phyloP scores from a whole-genome alignment of 1,140 invertebrate genomes.

The Phymorhynchus buccinoides region DNA sequence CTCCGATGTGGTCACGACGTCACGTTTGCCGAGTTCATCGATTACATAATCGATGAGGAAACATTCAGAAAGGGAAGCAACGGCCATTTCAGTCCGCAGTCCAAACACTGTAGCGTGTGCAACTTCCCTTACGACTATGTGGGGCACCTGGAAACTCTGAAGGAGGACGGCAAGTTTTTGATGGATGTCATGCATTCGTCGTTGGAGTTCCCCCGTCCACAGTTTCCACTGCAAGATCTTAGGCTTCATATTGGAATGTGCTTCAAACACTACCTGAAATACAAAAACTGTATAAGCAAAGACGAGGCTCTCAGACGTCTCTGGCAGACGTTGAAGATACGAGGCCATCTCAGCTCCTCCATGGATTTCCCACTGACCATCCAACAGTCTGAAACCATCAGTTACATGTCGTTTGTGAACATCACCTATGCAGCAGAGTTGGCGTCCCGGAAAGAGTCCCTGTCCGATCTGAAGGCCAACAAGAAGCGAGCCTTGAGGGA shows the following conservation, averaged over 20 bases:
- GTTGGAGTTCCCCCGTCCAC: slow-evolving; percentile 50
- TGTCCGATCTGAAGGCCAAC: slow-evolving; percentile 4
- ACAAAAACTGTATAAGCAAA: slow-evolving; percentile 54
- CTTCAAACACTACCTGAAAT: slow-evolving; percentile 47
- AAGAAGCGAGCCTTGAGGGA: slow-evolving; percentile 39
- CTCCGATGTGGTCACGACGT: slow-evolving; percentile 63
- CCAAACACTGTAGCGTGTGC: slow-evolving; percentile 8
- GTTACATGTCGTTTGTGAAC: background rate
- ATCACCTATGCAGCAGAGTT: slow-evolving; percentile 35
- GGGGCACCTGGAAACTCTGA: slow-evolving; percentile 22
- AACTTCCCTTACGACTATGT: slow-evolving; percentile 15
- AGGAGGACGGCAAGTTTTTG: background rate
- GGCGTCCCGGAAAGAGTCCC: background rate
- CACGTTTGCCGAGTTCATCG: slow-evolving; percentile 65
- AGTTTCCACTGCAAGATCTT: slow-evolving; percentile 57
- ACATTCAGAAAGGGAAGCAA: slow-evolving; percentile 40
- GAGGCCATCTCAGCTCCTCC: slow-evolving; percentile 58
- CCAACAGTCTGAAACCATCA: background rate
- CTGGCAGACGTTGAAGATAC: slow-evolving; percentile 64
- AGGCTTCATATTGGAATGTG: slow-evolving; percentile 51
- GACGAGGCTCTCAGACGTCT: slow-evolving; percentile 54
- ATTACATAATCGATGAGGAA: slow-evolving; percentile 62
- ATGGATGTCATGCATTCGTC: slow-evolving; percentile 50
- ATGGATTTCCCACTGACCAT: slow-evolving; percentile 50
- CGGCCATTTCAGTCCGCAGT: slow-evolving; percentile 13